Conservation (phyloP, 92 coral and sea anemone species). For the Metridium senile region DNA sequence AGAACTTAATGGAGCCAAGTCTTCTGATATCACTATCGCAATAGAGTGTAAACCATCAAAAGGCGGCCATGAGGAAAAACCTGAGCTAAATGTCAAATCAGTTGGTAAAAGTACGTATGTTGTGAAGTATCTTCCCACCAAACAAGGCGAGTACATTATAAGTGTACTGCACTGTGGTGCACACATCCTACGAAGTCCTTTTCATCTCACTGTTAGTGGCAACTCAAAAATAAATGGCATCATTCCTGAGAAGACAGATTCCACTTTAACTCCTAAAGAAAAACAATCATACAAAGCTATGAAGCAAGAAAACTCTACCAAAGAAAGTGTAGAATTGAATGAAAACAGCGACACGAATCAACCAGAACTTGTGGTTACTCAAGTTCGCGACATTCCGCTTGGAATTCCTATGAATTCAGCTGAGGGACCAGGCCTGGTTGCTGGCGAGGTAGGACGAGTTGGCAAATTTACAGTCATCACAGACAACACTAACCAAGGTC, state of each 20-base stretch:
- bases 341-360: neutral
- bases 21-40: constrained; percentile 93
- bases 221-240: constrained; percentile 27
- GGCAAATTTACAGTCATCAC: constrained; percentile 88
- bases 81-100: constrained; percentile 85
- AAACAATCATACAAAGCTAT: constrained; percentile 13
- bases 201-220: constrained; percentile 80
- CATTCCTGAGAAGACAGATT: neutral
- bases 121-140: constrained; percentile 88
- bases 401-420: constrained; percentile 69
- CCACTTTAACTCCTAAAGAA: constrained; percentile 15
- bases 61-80: constrained; percentile 78
- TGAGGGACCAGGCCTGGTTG: constrained; percentile 92
- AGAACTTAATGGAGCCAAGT: constrained; percentile 89
- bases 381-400: constrained; percentile 21
- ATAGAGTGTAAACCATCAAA: constrained; percentile 89
- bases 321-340: neutral
- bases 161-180: constrained; percentile 91
- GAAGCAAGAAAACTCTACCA: constrained; percentile 4
- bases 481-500: constrained; percentile 91
- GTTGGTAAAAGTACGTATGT: constrained; percentile 86
- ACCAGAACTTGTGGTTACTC: neutral
- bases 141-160: constrained; percentile 90
- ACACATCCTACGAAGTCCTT: constrained; percentile 94
- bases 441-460: constrained; percentile 89